These are phyloP conservation scores for Columba livia DNA, from an alignment of 2,113 vertebrate species.

Conservation along the genomic window DNA sequence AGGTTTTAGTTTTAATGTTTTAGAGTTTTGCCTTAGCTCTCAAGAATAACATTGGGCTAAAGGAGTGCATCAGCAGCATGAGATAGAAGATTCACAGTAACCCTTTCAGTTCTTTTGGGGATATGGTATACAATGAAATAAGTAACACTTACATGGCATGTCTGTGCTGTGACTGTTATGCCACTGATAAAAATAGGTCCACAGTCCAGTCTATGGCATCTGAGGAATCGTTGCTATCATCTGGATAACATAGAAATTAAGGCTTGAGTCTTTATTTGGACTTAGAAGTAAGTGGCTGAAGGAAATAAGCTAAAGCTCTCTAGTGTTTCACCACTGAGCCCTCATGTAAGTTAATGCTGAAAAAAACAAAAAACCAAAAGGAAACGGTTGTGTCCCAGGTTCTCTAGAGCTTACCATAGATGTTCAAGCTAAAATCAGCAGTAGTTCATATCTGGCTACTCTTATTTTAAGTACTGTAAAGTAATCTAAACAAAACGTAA, in stretches of 20 bases:
- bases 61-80: background rate
- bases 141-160: background rate
- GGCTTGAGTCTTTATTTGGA: constrained; percentile 23
- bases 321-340: background rate
- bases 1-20: background rate
- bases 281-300: background rate
- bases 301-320: background rate
- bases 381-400: background rate
- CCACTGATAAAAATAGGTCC: constrained; percentile 35
- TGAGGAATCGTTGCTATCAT: constrained; percentile 9
- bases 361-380: background rate
- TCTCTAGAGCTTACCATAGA: background rate
- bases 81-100: background rate
- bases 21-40: background rate
- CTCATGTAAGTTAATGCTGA: background rate
- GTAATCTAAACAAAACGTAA: background rate
- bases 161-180: background rate
- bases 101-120: background rate
- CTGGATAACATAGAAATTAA: constrained; percentile 17
- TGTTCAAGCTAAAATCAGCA: background rate
- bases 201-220: background rate
- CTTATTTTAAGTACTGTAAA: background rate
- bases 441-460: background rate
- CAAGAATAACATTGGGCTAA: background rate
- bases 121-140: background rate